phyloP scores from a whole-genome alignment of 1,140 invertebrate species.

The Lordiphosa clarofinis region DNA sequence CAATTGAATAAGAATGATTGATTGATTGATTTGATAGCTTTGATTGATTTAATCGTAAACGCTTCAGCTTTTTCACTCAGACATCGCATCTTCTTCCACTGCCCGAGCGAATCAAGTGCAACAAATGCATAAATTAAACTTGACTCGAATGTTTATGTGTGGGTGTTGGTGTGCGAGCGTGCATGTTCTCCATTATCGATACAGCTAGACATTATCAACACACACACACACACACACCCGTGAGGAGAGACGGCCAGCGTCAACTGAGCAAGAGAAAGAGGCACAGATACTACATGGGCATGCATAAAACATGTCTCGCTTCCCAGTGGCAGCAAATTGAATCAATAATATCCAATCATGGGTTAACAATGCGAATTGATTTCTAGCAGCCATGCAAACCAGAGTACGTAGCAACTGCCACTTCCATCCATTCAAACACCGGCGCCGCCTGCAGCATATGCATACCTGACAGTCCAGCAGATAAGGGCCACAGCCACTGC shows the following conservation, averaged over 20 bases:
- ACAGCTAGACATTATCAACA: constrained; percentile 60
- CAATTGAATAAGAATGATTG: too few relatives aligned
- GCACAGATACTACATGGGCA: constrained; percentile 23
- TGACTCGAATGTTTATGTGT: constrained; percentile 5
- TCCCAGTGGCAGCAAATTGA: constrained; percentile 72
- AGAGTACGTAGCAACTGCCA: not conserved
- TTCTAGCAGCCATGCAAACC: constrained; percentile 62
- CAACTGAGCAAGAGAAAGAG: constrained; percentile 2
- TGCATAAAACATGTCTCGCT: constrained; percentile 74
- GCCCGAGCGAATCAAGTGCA: constrained; percentile 37
- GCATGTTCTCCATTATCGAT: constrained; percentile 66
- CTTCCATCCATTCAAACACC: not conserved
- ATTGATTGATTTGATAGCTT: too few relatives aligned
- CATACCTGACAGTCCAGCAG: constrained; percentile 47
- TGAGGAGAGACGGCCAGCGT: not conserved
- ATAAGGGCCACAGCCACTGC: constrained; percentile 37
- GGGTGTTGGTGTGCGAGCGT: constrained; percentile 48
- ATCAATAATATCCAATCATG: constrained; percentile 79
- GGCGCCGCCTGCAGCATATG: constrained; percentile 34
- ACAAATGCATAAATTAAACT: constrained; percentile 66
- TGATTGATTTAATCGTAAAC: too few relatives aligned
- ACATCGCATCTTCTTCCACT: constrained; percentile 19
- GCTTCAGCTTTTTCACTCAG: too few relatives aligned
- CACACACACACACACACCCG: constrained; percentile 17
- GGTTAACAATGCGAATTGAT: constrained; percentile 79